phyloP scores from a whole-genome alignment of 2,113 vertebrate genomes.

The Pungitius pungitius region DNA sequence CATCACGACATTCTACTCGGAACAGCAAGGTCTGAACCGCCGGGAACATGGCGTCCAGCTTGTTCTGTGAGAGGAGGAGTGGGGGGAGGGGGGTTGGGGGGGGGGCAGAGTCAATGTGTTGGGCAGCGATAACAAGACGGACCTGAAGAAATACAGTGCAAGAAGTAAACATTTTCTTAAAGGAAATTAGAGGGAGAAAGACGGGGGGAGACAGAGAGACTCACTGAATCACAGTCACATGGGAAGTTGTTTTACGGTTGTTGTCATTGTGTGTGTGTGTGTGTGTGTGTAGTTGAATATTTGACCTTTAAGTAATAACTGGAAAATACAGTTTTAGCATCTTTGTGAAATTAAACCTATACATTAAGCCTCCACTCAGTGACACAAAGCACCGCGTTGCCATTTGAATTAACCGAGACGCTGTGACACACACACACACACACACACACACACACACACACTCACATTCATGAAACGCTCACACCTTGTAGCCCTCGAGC shows the following conservation, averaged over 20 bases:
- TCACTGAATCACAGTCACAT: slow-evolving; percentile 7
- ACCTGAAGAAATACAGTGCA: slow-evolving; percentile 29
- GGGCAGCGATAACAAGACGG: slow-evolving; percentile 37
- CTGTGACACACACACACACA: slow-evolving; percentile 8
- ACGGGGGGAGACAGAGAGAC: not conserved
- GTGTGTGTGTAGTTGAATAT: slow-evolving; percentile 1
- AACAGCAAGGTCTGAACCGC: not conserved
- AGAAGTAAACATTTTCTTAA: slow-evolving; percentile 19
- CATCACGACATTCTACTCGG: too few relatives aligned
- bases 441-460: slow-evolving; percentile 5
- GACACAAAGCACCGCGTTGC: not conserved
- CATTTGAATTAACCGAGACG: slow-evolving; percentile 8
- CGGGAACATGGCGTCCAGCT: slow-evolving; percentile 5
- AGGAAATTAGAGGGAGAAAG: slow-evolving; percentile 6
- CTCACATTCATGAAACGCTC: too few relatives aligned
- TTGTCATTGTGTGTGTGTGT: slow-evolving; percentile 8
- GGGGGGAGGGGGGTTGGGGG: too few relatives aligned
- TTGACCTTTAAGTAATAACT: slow-evolving; percentile 2
- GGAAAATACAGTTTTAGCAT: not conserved
- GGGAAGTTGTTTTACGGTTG: not conserved
- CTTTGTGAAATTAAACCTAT: not conserved
- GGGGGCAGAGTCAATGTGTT: slow-evolving; percentile 33
- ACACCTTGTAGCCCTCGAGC: slow-evolving; percentile 39
- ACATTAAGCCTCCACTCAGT: not conserved
- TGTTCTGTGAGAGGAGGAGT: not conserved